Base-by-base conservation (phyloP, 1,140 invertebrate genomes). In the Sesamia nonagrioides region DNA sequence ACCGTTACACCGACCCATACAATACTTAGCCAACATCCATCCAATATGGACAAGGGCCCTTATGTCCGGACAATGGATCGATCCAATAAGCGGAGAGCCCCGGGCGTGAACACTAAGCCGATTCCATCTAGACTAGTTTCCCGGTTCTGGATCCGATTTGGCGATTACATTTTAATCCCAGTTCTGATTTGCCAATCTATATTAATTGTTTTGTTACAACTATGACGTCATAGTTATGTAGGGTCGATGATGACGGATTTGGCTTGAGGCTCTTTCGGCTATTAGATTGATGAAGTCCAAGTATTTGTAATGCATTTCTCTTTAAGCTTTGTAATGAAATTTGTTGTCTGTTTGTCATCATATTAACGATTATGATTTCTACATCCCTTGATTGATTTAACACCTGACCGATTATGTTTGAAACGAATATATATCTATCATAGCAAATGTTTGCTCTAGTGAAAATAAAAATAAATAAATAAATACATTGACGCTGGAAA, bases 101-200 rank as follows among this genome's bases (percentile, higher is more conserved):
- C 27, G 58, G 82, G 86, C 81, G 82, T 73, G 79, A 77, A 35
- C 73, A 42, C 61, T 89, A 89, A 89, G 82, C 86, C 76, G 88
- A 85, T 89, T 58, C 56, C 56, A 74, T 50, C 77, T 72, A 77
- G 74, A 69, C 73, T 60, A 75, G 60, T 56, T 63, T 15, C 21
- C 40, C 21, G 68, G 77, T 45, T 37, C 56, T 35, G 21, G 45
- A 83, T 84, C 82, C 82, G 84, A 84, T 87, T 82, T 81, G 73
- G 66, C 72, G 81, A 84, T 85, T 81, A 83, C 78, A 82, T 76
- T 84, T 86, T 83, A 87, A 88, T 86, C 86, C 80, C 74, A 50
- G 54, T 77, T 76, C 66, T 77, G 76, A 77, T 82, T 79, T 63
- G 54, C 27, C 52, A 74, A 73, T 76, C 73, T 74, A 54, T 77